Evolutionary conservation across 2,888 invertebrate genomes (phyloP).

Genomic region (Papilio gigon): DNA sequence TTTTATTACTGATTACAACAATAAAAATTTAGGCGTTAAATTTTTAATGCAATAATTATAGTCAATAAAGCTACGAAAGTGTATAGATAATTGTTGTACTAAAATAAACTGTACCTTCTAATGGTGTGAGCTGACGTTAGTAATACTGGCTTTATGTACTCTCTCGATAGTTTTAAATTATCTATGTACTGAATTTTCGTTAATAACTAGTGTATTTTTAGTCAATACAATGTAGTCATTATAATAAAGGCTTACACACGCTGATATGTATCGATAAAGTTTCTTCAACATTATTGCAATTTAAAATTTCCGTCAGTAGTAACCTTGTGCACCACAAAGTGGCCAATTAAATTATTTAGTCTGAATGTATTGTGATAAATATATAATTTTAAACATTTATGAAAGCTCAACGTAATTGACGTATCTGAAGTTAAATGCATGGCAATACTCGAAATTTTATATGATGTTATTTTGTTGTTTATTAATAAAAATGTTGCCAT

Average conservation of each 20-base stretch:
- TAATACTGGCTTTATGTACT: too few relatives aligned
- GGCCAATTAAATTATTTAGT: slow-evolving; percentile 48
- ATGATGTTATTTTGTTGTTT: slow-evolving; percentile 19
- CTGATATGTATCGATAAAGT: too few relatives aligned
- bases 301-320: too few relatives aligned
- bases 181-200: too few relatives aligned
- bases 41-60: background rate
- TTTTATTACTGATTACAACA: background rate
- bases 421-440: slow-evolving; percentile 15
- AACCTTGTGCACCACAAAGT: slow-evolving; percentile 32
- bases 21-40: background rate
- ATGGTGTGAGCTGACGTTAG: too few relatives aligned
- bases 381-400: slow-evolving; percentile 37
- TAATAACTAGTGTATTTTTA: too few relatives aligned
- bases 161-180: too few relatives aligned
- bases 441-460: slow-evolving; percentile 28
- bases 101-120: too few relatives aligned
- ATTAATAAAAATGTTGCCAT: background rate
- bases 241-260: too few relatives aligned
- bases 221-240: background rate
- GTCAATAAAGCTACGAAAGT: too few relatives aligned
- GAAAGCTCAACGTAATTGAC: slow-evolving; percentile 24
- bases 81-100: too few relatives aligned
- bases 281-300: background rate
- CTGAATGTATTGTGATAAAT: slow-evolving; percentile 58